These are phyloP conservation scores for Phylloscopus whistleri DNA, from an alignment of 2,113 vertebrate species.

Conservation along the genomic window DNA sequence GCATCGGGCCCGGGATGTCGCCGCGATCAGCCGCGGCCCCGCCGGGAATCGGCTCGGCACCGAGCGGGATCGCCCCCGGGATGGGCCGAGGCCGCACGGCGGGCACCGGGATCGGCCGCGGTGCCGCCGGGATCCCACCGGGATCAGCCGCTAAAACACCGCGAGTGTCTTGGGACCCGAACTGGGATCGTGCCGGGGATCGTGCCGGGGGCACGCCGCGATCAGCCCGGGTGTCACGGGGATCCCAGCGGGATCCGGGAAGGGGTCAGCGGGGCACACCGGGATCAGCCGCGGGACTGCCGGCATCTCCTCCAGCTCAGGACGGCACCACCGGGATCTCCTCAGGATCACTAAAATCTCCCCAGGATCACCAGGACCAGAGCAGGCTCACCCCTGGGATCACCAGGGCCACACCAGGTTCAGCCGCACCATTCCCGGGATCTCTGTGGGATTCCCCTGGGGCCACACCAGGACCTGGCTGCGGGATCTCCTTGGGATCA, in stretches of 20 bases:
- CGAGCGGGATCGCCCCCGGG: fast-evolving
- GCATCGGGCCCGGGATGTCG: not conserved
- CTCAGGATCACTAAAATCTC: not conserved
- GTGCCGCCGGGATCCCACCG: not conserved
- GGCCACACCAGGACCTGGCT: too few relatives aligned
- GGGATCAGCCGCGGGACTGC: not conserved
- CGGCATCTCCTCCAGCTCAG: not conserved
- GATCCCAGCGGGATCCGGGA: not conserved
- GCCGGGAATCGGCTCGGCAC: not conserved
- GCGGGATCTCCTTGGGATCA: not conserved
- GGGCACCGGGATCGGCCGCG: not conserved
- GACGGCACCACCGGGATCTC: fast-evolving
- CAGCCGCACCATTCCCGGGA: too few relatives aligned
- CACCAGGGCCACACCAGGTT: not conserved
- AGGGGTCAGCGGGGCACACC: not conserved
- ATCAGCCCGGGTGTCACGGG: not conserved
- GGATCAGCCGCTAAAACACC: fast-evolving
- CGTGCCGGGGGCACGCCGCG: too few relatives aligned
- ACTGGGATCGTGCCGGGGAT: fast-evolving
- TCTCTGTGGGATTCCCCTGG: not conserved
- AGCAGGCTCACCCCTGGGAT: not conserved
- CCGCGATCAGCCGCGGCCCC: not conserved
- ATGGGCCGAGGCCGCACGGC: not conserved
- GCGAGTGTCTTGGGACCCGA: fast-evolving
- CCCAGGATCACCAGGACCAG: not conserved